Evolutionary conservation across 2,888 invertebrate genomes (phyloP), one percentile per base, ranked within the genome.

Genomic region (Labia minor): DNA sequence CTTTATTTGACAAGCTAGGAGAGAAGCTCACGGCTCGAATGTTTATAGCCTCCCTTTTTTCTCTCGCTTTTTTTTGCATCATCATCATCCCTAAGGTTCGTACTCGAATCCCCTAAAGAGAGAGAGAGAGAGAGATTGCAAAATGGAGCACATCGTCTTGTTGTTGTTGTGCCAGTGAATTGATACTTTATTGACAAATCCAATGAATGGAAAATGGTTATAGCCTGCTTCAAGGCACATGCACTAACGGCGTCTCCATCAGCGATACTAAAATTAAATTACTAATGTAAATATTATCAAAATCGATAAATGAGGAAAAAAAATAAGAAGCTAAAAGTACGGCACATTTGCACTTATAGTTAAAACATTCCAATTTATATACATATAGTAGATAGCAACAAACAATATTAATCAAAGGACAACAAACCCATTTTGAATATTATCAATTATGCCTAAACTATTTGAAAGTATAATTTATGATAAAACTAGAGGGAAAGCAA

Each of bases 111-210:
- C 49, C 49, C 49, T 33, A 49, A 49, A 49, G 49, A 49, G n/a
- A 49, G n/a, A 49, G 49, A 49, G n/a, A 49, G 49, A 49, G 49
- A 49, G 49, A 49, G 49, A 49, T 49, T 49, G 49, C 49, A 49
- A 49, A 49, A 49, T 49, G 49, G 49, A 49, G 49, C 49, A 26
- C 26, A 26, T 26, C 26, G 26, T 26, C 4, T 26, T 26, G 49
- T 49, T 49, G 49, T 49, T 49, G 49, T 49, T 49, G 26, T 49
- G 49, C 49, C 16, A 14, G 49, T 49, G 49, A 49, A 49, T 49
- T 49, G 49, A 49, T 49, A 49, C 49, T 49, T 49, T 49, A 49
- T 49, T 49, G 49, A 49, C 49, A 49, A 49, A 49, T 49, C 8
- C 49, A 49, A 49, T 49, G 49, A 49, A 49, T 49, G 49, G 49